Evolutionary conservation across 2,888 invertebrate species (phyloP), one percentile per base, ranked within the genome.

Genomic region (Cepaea hortensis): DNA sequence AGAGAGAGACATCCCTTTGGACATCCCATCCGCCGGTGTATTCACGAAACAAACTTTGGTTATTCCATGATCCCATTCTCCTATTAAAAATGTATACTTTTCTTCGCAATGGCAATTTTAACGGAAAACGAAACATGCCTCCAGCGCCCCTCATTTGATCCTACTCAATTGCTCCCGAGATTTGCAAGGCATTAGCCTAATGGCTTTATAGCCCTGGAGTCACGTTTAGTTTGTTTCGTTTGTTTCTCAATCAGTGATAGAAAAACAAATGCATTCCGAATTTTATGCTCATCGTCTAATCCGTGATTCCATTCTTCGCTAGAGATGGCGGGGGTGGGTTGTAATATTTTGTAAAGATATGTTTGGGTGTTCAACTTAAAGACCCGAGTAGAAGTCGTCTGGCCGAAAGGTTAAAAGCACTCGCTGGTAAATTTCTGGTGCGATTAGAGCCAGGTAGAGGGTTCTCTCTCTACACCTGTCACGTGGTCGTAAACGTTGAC

Each of bases 151-250:
- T 18, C 9, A 35, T 46, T 61, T 80, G 61, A 72, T 62, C 73
- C 73, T 73, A 23, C 48, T 20, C 70, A 61, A 79, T 50, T 80
- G 84, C 72, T 48, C 35, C 35, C 11, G 70, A 72, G 81, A 81
- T 70, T 81, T 81, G 50, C 46, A 77, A 50, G 81, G 81, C 81
- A 81, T 81, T 81, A 81, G 70, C 50, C 81, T 81, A 81, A 81
- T 81, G 81, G 81, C 81, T 70, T 81, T 81, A 70, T 50, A 81
- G 50, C 70, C 55, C 81, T 50, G 50, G 50, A 81, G 81, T 81
- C 81, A 81, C 81, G 81, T 81, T 81, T 68, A 15, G 81, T 68
- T 81, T 81, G 48, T 70, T 70, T 70, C 68, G 81, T 70, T 70
- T 70, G 48, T 81, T 81, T 81, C 61, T 77, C 61, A 23, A 61